phyloP scores from a whole-genome alignment of 2,888 invertebrate genomes.

The Euzetes globulus region DNA sequence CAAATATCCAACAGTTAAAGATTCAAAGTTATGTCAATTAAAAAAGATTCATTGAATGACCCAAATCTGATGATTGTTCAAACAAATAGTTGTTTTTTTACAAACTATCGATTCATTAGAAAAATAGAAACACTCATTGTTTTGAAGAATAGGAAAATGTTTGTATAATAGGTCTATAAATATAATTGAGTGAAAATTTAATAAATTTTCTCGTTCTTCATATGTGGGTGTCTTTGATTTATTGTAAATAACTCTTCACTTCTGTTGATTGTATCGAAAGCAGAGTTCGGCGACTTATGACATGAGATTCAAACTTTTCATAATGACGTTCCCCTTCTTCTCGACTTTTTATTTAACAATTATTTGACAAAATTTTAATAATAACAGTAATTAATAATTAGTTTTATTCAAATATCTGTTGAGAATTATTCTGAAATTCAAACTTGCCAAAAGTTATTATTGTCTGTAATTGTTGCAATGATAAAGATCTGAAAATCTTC shows the following conservation, averaged over 20 bases:
- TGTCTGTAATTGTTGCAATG: no score
- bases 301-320: neutral
- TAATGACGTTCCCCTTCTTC: neutral
- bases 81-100: slow-evolving; percentile 3
- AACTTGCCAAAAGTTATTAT: no score
- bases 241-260: neutral
- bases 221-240: neutral
- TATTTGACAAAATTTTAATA: neutral
- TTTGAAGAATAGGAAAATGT: neutral
- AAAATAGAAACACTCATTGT: neutral
- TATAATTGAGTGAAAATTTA: neutral
- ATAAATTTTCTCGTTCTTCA: neutral
- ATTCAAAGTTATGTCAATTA: neutral
- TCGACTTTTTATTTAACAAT: neutral
- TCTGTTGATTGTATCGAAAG: neutral
- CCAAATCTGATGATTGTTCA: neutral
- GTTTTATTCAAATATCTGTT: neutral
- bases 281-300: neutral
- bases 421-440: no score
- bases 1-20: neutral
- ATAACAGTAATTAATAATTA: neutral
- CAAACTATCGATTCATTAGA: neutral
- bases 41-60: neutral
- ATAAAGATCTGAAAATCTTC: neutral
- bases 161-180: slow-evolving; percentile 4